These are phyloP conservation scores for Etheostoma cragini DNA, from an alignment of 2,113 vertebrate genomes.

Conservation along the genomic window DNA sequence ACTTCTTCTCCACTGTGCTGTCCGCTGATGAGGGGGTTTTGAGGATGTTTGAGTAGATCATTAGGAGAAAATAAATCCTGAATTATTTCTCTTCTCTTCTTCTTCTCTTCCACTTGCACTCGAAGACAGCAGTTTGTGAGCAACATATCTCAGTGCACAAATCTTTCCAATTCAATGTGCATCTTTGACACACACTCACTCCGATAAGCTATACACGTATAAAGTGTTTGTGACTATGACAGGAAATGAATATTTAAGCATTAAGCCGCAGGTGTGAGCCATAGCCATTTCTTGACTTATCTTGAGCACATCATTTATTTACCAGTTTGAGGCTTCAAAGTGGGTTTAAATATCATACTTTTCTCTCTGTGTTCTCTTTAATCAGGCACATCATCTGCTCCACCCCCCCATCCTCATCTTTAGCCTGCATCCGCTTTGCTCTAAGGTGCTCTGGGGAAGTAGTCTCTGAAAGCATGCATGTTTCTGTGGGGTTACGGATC, in stretches of 20 bases:
- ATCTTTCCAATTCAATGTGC: conserved; percentile 46
- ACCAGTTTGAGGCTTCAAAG: conserved; percentile 79
- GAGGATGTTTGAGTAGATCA: conserved; percentile 66
- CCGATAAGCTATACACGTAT: conserved; percentile 34
- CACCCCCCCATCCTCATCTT: conserved; percentile 38
- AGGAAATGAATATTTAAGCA: conserved; percentile 82
- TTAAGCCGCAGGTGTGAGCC: conserved; percentile 77
- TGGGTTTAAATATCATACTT: conserved; percentile 81
- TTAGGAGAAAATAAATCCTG: conserved; percentile 59
- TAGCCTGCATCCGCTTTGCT: conserved; percentile 43
- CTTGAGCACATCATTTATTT: conserved; percentile 81
- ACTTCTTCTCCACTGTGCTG: conserved; percentile 39
- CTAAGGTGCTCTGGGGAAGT: conserved; percentile 48
- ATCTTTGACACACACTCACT: conserved; percentile 39
- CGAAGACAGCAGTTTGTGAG: conserved; percentile 46
- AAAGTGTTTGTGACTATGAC: conserved; percentile 65
- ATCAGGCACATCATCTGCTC: conserved; percentile 70
- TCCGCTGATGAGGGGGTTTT: conserved; percentile 51
- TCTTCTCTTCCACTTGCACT: conserved; percentile 14
- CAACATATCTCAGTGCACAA: conserved; percentile 2
- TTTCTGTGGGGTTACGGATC: conserved; percentile 27
- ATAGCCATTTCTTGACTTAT: conserved; percentile 69
- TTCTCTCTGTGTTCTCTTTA: conserved; percentile 75
- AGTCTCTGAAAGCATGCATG: conserved; percentile 17
- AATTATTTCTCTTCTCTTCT: conserved; percentile 28